Evolutionary conservation across 2,113 vertebrate species (phyloP).

Genomic region (Upupa epops): DNA sequence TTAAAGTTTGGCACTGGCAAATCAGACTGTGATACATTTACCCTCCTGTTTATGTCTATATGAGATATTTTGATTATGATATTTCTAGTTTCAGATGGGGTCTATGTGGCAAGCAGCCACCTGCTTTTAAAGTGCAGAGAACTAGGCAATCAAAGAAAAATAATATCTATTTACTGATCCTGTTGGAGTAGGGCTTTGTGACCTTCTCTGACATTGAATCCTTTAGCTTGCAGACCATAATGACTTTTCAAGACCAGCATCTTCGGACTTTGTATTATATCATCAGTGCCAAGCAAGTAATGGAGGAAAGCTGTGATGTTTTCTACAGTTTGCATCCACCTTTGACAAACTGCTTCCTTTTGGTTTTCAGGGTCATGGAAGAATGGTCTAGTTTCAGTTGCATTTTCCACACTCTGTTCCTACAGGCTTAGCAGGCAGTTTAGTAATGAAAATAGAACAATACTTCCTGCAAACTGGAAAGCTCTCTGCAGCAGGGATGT

Average conservation of each 20-base stretch:
- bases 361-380: background rate
- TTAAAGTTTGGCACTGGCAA: background rate
- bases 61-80: background rate
- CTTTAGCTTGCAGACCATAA: background rate
- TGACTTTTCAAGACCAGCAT: background rate
- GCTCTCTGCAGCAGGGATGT: background rate
- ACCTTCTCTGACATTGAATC: background rate
- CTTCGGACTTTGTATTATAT: background rate
- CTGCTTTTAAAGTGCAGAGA: background rate
- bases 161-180: background rate
- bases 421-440: background rate
- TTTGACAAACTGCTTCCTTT: background rate
- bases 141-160: background rate
- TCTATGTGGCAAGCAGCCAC: background rate
- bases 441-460: background rate
- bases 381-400: background rate
- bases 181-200: background rate
- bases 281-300: background rate
- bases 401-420: background rate
- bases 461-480: background rate
- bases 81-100: background rate
- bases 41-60: background rate
- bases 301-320: background rate
- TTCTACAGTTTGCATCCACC: background rate
- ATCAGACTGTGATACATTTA: background rate